phyloP scores from a whole-genome alignment of 2,113 vertebrate species.

The Myrmecobius fasciatus region DNA sequence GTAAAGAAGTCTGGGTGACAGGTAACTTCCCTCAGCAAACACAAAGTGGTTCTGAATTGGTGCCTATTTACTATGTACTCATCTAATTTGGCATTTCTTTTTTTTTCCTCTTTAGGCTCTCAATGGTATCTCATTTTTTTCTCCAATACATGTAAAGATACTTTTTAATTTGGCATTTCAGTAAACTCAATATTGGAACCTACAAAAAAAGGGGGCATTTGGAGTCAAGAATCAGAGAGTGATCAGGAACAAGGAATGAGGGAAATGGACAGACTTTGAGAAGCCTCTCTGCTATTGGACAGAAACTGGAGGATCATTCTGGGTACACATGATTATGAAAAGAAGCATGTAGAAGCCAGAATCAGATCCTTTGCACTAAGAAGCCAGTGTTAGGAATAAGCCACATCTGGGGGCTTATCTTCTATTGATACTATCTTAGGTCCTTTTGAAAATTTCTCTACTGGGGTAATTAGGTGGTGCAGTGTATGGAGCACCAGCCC shows the following conservation, averaged over 20 bases:
- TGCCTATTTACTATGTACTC: not conserved
- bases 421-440: rapidly evolving
- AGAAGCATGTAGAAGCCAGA: not conserved
- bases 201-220: not conserved
- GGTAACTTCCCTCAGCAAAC: not conserved
- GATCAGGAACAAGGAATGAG: not conserved
- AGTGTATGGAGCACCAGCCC: too few species aligned
- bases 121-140: not conserved
- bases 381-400: not conserved
- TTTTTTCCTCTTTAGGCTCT: not conserved
- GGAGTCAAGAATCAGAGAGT: not conserved
- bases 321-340: not conserved
- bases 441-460: not conserved
- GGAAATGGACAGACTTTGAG: not conserved
- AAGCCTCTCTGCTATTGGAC: not conserved
- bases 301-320: not conserved
- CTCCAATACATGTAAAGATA: not conserved
- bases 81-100: not conserved
- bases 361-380: not conserved
- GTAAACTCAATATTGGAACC: not conserved
- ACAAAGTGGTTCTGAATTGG: not conserved
- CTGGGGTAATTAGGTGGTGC: too few species aligned
- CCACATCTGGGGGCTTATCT: not conserved
- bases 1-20: not conserved
- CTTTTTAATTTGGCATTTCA: not conserved